Base-by-base conservation (phyloP, 2,888 invertebrate species). In the Drosophila putrida region DNA sequence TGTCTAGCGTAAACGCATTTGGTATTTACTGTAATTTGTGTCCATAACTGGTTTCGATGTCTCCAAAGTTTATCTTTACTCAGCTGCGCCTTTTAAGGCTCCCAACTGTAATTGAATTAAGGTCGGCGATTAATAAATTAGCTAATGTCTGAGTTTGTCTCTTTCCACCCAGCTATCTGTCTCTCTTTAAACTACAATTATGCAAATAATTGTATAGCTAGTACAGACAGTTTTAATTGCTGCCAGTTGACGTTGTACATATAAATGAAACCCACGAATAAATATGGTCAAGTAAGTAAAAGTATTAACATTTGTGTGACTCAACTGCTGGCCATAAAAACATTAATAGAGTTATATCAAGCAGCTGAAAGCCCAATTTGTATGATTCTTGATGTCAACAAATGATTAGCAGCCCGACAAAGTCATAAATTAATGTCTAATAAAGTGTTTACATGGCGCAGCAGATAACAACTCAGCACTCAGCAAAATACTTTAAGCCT, bases 41-140 rank as follows among this genome's bases (percentile, higher is more conserved):
- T 50, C 70, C 71, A 70, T 63, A 77, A 63, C 74, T 74, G 66
- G 71, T 60, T 62, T 41, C 47, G 47, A 57, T 49, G 61, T 77
- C 58, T 60, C 46, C 20, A 47, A 50, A 50, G 58, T 50, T 65
- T 63, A 59, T 60, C 68, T 58, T 60, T 60, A 43, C 43, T 8
- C 46, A 70, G 53, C 61, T 61, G 28, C 58, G 63, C 74, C 78
- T 66, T 76, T 51, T 63, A 63, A 61, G 72, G 65, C 63, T 58
- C 57, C 39, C 55, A 46, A 64, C 31, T 62, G 70, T 67, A 82
- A 80, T 80, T 72, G 75, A 77, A 75, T 71, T 71, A 78, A 77
- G 78, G 82, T 55, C 80, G 66, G 11, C 43, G 62, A 58, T 64
- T 66, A 66, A 71, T 74, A 64, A 68, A 68, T 36, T 50, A 35